Evolutionary conservation across 64 coral and sea anemone species (phyloP).

Genomic region (Pocillopora verrucosa): DNA sequence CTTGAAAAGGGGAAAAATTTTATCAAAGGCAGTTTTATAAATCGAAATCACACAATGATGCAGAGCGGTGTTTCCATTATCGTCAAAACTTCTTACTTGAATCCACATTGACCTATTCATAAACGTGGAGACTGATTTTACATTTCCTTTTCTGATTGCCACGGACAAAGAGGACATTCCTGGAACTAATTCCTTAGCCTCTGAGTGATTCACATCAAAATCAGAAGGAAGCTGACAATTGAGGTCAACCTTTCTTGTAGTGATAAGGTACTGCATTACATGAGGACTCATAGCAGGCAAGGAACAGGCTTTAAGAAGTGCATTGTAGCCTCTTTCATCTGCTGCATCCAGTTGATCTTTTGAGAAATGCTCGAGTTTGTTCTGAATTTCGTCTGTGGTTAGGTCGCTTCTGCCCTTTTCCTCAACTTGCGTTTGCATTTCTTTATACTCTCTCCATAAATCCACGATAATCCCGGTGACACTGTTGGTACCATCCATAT

Average conservation of each 20-base stretch:
- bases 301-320: conserved; percentile 66
- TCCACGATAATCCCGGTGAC: conserved; percentile 57
- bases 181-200: background rate
- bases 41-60: conserved; percentile 36
- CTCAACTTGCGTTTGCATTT: background rate
- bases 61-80: conserved; percentile 53
- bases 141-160: conserved; percentile 21
- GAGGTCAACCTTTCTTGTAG: conserved; percentile 33
- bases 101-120: background rate
- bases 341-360: background rate
- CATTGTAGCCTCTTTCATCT: conserved; percentile 57
- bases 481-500: conserved; percentile 51
- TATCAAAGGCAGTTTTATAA: conserved; percentile 32
- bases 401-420: conserved; percentile 14
- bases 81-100: background rate
- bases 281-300: conserved; percentile 35
- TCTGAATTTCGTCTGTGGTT: background rate
- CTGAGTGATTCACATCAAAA: background rate
- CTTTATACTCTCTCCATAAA: conserved; percentile 19
- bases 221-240: conserved; percentile 34
- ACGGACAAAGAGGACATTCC: conserved; percentile 52
- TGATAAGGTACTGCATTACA: conserved; percentile 49
- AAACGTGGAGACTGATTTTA: conserved; percentile 20
- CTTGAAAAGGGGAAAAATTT: conserved; percentile 27
- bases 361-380: conserved; percentile 2